phyloP scores from a whole-genome alignment of 2,888 invertebrate species.

The Allophyes oxyacanthae region DNA sequence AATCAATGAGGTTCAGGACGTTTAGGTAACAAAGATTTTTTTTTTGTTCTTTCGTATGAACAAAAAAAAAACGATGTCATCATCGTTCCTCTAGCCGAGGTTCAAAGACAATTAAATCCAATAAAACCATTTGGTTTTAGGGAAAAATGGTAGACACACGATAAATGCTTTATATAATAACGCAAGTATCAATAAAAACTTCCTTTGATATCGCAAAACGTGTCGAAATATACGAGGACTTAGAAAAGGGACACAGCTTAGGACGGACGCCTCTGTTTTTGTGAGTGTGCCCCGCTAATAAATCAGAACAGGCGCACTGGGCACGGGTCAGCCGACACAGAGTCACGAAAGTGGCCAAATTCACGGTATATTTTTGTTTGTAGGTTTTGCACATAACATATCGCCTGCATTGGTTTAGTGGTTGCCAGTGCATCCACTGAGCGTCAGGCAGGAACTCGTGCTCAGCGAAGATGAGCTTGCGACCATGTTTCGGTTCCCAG shows the following conservation, averaged over 20 bases:
- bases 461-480: no score
- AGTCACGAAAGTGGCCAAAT: conserved; percentile 22
- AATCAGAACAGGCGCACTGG: conserved; percentile 67
- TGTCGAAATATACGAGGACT: conserved; percentile 60
- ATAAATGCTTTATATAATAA: conserved; percentile 32
- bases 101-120: no score
- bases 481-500: no score
- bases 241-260: conserved; percentile 68
- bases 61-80: no score
- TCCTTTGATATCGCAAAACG: conserved; percentile 61
- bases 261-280: conserved; percentile 69
- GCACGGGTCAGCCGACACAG: conserved; percentile 56
- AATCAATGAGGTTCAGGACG: no score
- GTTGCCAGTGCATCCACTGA: no score
- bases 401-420: no score
- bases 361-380: neutral
- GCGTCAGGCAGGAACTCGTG: no score
- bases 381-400: neutral
- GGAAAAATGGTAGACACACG: conserved; percentile 2
- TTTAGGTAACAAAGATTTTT: no score
- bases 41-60: no score
- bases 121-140: no score
- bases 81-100: no score
- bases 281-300: conserved; percentile 68
- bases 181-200: conserved; percentile 58